Evolutionary conservation across 2,113 vertebrate genomes (phyloP).

Genomic region (Gambusia affinis): DNA sequence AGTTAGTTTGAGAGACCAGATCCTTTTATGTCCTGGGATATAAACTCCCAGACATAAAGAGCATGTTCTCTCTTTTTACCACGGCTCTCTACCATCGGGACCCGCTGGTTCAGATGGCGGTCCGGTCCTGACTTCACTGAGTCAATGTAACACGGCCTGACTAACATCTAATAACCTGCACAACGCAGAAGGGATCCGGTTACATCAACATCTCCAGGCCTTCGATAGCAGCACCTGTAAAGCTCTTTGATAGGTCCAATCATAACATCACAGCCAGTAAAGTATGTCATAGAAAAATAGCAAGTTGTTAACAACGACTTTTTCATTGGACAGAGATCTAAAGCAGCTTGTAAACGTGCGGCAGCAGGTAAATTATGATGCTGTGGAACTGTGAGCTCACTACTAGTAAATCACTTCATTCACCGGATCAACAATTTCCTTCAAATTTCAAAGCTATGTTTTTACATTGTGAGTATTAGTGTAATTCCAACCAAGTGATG

Average conservation of each 20-base stretch:
- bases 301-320: constrained; percentile 38
- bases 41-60: too few species aligned
- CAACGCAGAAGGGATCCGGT: too few species aligned
- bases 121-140: too few species aligned
- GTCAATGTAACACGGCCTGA: too few species aligned
- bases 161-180: too few species aligned
- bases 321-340: constrained; percentile 48
- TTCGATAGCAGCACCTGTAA: constrained; percentile 20
- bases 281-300: constrained; percentile 21
- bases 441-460: constrained; percentile 21
- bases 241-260: constrained; percentile 10
- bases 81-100: too few species aligned
- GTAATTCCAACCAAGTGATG: neutral
- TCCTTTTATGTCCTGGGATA: too few species aligned
- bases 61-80: too few species aligned
- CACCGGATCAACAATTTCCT: constrained; percentile 31
- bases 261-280: constrained; percentile 26
- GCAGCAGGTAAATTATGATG: constrained; percentile 35
- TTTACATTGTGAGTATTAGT: constrained; percentile 32
- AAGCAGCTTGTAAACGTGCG: constrained; percentile 50
- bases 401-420: constrained; percentile 31
- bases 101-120: too few species aligned
- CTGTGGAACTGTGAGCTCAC: constrained; percentile 24
- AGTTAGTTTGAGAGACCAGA: too few species aligned
- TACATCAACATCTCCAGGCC: constrained; percentile 3